These are phyloP conservation scores for Probosciger aterrimus DNA, from an alignment of 2,113 vertebrate species.

Conservation along the genomic window DNA sequence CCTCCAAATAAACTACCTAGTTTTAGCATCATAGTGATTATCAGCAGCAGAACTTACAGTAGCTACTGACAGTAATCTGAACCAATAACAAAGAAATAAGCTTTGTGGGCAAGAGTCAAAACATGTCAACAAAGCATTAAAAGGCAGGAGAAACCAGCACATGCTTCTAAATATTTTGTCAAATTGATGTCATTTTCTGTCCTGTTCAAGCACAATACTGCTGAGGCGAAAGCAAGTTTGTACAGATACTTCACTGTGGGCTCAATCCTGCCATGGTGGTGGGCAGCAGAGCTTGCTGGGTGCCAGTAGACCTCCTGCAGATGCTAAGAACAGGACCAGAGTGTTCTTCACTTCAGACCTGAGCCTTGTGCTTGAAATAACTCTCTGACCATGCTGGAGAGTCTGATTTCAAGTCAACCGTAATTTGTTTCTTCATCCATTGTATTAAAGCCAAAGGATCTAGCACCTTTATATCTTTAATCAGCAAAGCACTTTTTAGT, in stretches of 20 bases:
- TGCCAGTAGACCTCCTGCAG: accelerated
- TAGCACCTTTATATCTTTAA: not conserved
- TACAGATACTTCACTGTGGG: accelerated
- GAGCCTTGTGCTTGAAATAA: not conserved
- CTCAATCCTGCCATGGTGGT: not conserved
- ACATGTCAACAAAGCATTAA: not conserved
- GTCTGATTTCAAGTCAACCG: not conserved
- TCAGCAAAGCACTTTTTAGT: not conserved
- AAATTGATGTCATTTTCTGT: not conserved
- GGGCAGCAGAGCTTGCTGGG: not conserved
- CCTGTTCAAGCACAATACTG: not conserved
- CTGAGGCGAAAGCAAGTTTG: not conserved
- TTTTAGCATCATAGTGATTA: not conserved
- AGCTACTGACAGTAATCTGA: not conserved
- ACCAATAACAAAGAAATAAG: not conserved
- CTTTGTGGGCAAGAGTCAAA: not conserved
- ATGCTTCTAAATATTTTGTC: not conserved
- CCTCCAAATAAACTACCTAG: not conserved
- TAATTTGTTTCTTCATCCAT: not conserved
- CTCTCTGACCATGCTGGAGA: not conserved
- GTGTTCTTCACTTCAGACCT: not conserved
- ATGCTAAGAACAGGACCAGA: not conserved
- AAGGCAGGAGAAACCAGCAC: not conserved
- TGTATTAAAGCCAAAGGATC: not conserved
- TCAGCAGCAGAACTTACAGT: not conserved